Evolutionary conservation across 1,140 invertebrate genomes (phyloP).

Genomic region (Musca domestica): DNA sequence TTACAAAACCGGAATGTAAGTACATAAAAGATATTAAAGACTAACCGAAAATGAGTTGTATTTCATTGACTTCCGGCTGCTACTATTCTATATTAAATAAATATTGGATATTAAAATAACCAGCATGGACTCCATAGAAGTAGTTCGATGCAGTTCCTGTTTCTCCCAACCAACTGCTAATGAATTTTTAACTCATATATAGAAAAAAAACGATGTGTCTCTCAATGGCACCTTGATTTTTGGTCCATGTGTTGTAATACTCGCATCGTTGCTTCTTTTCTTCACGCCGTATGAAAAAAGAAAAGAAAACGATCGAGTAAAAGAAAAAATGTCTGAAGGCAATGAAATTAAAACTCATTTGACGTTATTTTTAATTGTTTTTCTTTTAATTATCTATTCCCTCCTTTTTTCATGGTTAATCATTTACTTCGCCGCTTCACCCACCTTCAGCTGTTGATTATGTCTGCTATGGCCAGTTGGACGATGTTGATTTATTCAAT

Average conservation of each 20-base stretch:
- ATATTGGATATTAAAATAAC: too few species aligned
- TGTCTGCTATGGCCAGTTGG: conserved; percentile 48
- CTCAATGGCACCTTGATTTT: conserved; percentile 21
- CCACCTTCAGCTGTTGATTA: conserved; percentile 42
- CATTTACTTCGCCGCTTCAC: background rate
- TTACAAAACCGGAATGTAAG: conserved; percentile 23
- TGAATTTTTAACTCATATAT: too few species aligned
- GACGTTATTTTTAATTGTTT: conserved; percentile 6
- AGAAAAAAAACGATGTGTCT: too few species aligned
- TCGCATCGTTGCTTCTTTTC: background rate
- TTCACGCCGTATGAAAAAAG: background rate
- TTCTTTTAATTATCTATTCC: conserved; percentile 33
- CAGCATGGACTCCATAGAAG: background rate
- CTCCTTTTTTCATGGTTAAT: background rate
- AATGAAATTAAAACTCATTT: conserved; percentile 47
- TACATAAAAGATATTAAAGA: conserved; percentile 16
- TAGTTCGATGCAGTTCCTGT: too few species aligned
- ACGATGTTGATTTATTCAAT: conserved; percentile 49
- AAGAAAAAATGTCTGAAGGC: conserved; percentile 42
- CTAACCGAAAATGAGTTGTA: conserved; percentile 35
- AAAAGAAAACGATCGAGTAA: background rate
- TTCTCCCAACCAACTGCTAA: too few species aligned
- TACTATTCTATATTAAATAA: background rate
- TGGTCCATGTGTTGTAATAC: conserved; percentile 49
- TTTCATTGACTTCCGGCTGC: conserved; percentile 45